Conservation (phyloP, 2,797 vertebrate genomes). For the Phrynocephalus vlangalii region DNA sequence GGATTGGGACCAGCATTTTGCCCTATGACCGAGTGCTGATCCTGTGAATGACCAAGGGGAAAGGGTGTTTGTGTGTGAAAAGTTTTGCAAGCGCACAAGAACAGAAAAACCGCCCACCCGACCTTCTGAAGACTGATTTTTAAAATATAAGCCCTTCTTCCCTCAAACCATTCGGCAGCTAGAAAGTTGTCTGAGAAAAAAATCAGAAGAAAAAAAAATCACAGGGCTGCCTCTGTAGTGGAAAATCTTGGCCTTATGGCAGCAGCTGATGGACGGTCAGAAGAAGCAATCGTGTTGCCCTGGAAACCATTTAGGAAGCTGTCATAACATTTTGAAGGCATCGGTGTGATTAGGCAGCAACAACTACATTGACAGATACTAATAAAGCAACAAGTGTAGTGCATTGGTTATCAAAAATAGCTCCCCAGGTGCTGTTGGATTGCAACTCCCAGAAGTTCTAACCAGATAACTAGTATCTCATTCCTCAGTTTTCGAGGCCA, state of each 20-base stretch:
- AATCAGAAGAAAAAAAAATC: constrained; percentile 35
- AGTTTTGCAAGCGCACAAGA: constrained; percentile 41
- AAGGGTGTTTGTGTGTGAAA: constrained; percentile 42
- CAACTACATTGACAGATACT: neutral
- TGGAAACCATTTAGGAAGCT: constrained; percentile 55
- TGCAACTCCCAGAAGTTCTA: neutral
- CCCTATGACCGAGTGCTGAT: constrained; percentile 80
- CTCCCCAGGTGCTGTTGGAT: neutral
- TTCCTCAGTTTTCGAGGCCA: too few species aligned
- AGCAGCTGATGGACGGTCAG: constrained; percentile 45
- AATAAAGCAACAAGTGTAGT: neutral
- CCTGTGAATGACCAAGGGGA: constrained; percentile 73
- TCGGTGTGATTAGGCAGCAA: neutral
- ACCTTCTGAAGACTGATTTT: neutral
- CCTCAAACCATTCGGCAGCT: neutral
- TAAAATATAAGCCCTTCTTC: neutral
- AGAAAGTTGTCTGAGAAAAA: constrained; percentile 47
- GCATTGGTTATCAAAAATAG: neutral
- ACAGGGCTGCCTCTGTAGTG: constrained; percentile 44
- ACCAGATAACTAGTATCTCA: neutral
- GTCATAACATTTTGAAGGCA: neutral
- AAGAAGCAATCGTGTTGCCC: neutral
- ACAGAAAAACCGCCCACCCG: neutral
- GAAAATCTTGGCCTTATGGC: constrained; percentile 58
- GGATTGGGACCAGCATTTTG: constrained; percentile 78